phyloP scores from a whole-genome alignment of 2,797 vertebrate genomes.

The Kryptopterus vitreolus region DNA sequence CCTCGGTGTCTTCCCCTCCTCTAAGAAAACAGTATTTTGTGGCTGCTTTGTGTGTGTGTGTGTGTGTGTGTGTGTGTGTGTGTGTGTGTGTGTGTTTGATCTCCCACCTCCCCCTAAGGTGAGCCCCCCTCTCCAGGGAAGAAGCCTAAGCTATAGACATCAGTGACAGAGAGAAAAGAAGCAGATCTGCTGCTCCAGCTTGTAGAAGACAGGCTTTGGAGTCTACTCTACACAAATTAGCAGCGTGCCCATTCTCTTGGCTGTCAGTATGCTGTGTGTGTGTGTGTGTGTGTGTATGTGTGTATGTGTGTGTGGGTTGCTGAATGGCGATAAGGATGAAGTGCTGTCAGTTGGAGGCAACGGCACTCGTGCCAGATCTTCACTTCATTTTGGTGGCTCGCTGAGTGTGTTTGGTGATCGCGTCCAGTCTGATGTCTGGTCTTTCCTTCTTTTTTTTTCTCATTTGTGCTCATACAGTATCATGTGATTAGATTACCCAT shows the following conservation, averaged over 20 bases:
- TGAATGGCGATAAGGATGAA: slow-evolving; percentile 44
- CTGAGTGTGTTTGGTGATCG: slow-evolving; percentile 14
- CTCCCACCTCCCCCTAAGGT: background rate
- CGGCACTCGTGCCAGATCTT: slow-evolving; percentile 36
- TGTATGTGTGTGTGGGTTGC: slow-evolving; percentile 26
- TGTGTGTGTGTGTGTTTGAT: background rate
- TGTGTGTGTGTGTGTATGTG: slow-evolving; percentile 28
- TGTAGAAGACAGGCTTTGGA: slow-evolving; percentile 43
- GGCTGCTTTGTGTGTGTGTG: background rate
- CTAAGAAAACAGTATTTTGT: slow-evolving; percentile 10
- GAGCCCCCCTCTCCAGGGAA: slow-evolving; percentile 18
- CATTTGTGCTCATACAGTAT: slow-evolving; percentile 12
- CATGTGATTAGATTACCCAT: slow-evolving; percentile 36
- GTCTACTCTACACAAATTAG: slow-evolving; percentile 46
- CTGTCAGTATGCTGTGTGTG: slow-evolving; percentile 30
- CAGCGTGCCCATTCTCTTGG: slow-evolving; percentile 41
- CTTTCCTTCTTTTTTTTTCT: too few species aligned
- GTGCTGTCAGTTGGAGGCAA: slow-evolving; percentile 42
- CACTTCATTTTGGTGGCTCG: slow-evolving; percentile 12
- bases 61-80: slow-evolving; percentile 8
- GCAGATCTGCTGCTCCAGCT: slow-evolving; percentile 26
- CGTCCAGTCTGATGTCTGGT: slow-evolving; percentile 33
- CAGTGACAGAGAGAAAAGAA: background rate
- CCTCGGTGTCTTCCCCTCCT: background rate
- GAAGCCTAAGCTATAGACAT: slow-evolving; percentile 21